Evolutionary conservation across 30 jellyfish, hydroid and myxozoan species (phyloP).

Genomic region (Aurelia sp.): DNA sequence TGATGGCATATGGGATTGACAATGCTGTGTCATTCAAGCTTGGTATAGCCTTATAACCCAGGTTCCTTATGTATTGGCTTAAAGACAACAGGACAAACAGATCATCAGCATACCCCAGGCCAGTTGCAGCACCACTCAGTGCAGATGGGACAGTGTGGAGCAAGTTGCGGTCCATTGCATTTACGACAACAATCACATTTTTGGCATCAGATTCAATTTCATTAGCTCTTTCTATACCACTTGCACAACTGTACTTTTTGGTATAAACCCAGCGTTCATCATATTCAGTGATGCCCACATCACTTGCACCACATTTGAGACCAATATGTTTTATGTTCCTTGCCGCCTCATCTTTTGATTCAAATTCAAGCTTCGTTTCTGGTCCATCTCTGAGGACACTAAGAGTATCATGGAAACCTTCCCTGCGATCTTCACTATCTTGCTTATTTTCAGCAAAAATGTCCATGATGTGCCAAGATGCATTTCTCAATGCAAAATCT

Average conservation of each 20-base stretch:
- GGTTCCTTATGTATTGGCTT: slow-evolving; percentile 58
- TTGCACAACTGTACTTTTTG: slow-evolving; percentile 38
- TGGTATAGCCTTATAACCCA: slow-evolving; percentile 67
- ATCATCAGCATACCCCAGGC: slow-evolving; percentile 70
- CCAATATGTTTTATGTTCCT: slow-evolving; percentile 47
- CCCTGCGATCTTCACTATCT: slow-evolving; percentile 61
- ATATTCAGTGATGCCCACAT: slow-evolving; percentile 37
- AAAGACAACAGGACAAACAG: slow-evolving; percentile 42
- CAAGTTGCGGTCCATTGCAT: slow-evolving; percentile 63
- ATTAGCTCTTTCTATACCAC: slow-evolving; percentile 38
- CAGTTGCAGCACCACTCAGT: slow-evolving; percentile 72
- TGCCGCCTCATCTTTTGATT: slow-evolving; percentile 43
- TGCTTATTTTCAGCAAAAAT: slow-evolving; percentile 53
- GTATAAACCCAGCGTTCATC: slow-evolving; percentile 65
- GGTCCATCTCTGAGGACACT: slow-evolving; percentile 66
- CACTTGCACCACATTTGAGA: slow-evolving; percentile 51
- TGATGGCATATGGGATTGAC: slow-evolving; percentile 64
- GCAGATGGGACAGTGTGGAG: slow-evolving; percentile 76
- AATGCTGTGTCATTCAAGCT: slow-evolving; percentile 67
- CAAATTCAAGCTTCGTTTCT: slow-evolving; percentile 18
- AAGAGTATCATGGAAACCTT: slow-evolving; percentile 45
- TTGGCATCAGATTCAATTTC: slow-evolving; percentile 37
- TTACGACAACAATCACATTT: slow-evolving; percentile 27
- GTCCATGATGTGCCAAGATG: slow-evolving; percentile 70
- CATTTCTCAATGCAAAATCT: slow-evolving; percentile 65